phyloP scores from a whole-genome alignment of 2,113 vertebrate genomes.

The Corynorhinus townsendii region DNA sequence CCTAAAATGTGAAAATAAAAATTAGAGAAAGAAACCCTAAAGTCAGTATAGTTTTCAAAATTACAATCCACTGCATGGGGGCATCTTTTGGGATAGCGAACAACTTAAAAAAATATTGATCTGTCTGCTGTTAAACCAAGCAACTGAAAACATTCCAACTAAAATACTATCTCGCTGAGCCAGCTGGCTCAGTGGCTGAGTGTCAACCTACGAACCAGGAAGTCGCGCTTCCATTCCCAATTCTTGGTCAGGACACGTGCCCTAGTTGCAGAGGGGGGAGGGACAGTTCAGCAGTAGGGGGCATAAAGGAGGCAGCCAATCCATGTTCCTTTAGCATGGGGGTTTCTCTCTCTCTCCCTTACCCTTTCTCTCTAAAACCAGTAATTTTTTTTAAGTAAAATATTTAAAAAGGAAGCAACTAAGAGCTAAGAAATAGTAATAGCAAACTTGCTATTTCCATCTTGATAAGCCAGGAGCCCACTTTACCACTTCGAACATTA shows the following conservation, averaged over 20 bases:
- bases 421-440: background rate
- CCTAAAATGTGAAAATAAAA: conserved; percentile 78
- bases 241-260: background rate
- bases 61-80: background rate
- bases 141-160: conserved; percentile 21
- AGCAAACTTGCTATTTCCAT: background rate
- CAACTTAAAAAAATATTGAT: conserved; percentile 16
- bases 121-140: conserved; percentile 16
- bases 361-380: too few species aligned
- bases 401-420: background rate
- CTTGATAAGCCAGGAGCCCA: background rate
- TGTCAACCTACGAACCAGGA: background rate
- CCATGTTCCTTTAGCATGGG: background rate
- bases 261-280: background rate
- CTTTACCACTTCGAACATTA: background rate
- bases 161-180: background rate
- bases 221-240: background rate
- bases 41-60: conserved; percentile 35
- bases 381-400: background rate
- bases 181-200: background rate
- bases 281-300: too few species aligned
- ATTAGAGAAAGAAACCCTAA: conserved; percentile 4
- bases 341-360: background rate
- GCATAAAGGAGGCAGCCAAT: background rate
- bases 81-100: background rate